phyloP scores from a whole-genome alignment of 1,140 invertebrate species.

The Forficula auricularia region DNA sequence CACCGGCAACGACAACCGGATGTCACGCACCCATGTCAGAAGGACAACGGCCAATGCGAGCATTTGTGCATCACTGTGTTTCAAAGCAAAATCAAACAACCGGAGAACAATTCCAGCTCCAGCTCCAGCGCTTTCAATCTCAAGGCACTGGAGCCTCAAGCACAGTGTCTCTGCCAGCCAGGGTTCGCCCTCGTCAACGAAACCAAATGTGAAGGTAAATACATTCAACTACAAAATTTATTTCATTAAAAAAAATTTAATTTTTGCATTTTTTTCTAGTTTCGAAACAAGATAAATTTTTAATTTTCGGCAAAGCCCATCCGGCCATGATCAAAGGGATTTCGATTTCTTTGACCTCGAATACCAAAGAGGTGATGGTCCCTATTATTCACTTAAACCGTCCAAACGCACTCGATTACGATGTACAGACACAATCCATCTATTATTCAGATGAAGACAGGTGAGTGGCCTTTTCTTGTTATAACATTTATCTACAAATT shows the following conservation, averaged over 20 bases:
- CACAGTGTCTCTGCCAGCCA: slow-evolving; percentile 47
- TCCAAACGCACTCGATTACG: slow-evolving; percentile 48
- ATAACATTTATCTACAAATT: background rate
- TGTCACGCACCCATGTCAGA: slow-evolving; percentile 50
- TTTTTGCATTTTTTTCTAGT: slow-evolving; percentile 23
- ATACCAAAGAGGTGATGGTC: slow-evolving; percentile 37
- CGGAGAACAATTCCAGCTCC: too few relatives aligned
- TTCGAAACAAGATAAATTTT: slow-evolving; percentile 31
- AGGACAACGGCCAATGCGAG: slow-evolving; percentile 48
- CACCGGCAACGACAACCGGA: slow-evolving; percentile 56
- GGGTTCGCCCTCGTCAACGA: slow-evolving; percentile 41
- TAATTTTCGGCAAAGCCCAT: slow-evolving; percentile 41
- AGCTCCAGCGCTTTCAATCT: background rate
- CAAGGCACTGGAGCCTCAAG: slow-evolving; percentile 19
- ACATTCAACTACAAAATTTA: too few relatives aligned
- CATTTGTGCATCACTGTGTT: slow-evolving; percentile 51
- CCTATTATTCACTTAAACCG: slow-evolving; percentile 42
- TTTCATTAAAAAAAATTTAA: slow-evolving; percentile 7
- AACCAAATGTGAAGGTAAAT: slow-evolving; percentile 41
- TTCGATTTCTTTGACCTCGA: slow-evolving; percentile 21
- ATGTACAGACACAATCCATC: slow-evolving; percentile 40
- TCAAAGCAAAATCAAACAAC: slow-evolving; percentile 25
- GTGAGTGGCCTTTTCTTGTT: slow-evolving; percentile 16
- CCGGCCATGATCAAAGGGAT: slow-evolving; percentile 46
- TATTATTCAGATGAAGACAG: slow-evolving; percentile 48